Base-by-base conservation (phyloP, 30 jellyfish, hydroid and myxozoan genomes). In the Aurelia sp. region DNA sequence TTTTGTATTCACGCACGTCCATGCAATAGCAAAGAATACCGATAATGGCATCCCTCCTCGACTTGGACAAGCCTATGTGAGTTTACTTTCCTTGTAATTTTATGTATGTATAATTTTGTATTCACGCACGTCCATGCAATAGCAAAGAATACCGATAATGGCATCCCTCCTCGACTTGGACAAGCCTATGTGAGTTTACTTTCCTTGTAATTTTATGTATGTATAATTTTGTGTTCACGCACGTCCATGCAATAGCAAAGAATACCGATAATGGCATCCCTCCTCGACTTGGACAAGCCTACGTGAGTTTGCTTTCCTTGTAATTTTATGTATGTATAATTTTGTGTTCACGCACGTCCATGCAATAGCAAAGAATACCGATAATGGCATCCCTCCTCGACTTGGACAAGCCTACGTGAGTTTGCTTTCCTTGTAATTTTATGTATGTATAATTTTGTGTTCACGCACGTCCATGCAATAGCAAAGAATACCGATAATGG, bases 201-300 rank as follows among this genome's bases (percentile, higher is more conserved):
- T 47, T 19, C 80, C 40, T 8, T 20, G 15, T 27, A 20, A 11
- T 3, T 20, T 68, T 68, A 22, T 19, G 27, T 68, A 1, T 16
- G 50, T 38, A 27, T 27, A 27, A 27, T 27, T 0, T 27, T 27
- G 33, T 27, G 33, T 27, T 7, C 50, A 38, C 50, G 50, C 50
- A 4, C 9, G 9, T 38, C 50, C 3, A n/a, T n/a, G n/a, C n/a
- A n/a, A n/a, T n/a, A n/a, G n/a, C n/a, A n/a, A n/a, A n/a, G n/a
- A n/a, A n/a, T n/a, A n/a, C n/a, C n/a, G 98, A 93, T 66, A 85
- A 79, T 78, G 98, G 91, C 27, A 19, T 63, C n/a, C 96, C 97
- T 13, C 96, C 96, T 66, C 68, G 96, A 27, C 91, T 87, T 60
- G 96, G 96, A 19, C 96, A 87, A 76, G 96, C 96, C 0, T 78